A percentile compares a stretch with the other conserved stretches of the same genome.
These are phyloP conservation scores for Sapajus apella DNA, from an alignment of 2,113 vertebrate genomes.

Conservation along the genomic window DNA sequence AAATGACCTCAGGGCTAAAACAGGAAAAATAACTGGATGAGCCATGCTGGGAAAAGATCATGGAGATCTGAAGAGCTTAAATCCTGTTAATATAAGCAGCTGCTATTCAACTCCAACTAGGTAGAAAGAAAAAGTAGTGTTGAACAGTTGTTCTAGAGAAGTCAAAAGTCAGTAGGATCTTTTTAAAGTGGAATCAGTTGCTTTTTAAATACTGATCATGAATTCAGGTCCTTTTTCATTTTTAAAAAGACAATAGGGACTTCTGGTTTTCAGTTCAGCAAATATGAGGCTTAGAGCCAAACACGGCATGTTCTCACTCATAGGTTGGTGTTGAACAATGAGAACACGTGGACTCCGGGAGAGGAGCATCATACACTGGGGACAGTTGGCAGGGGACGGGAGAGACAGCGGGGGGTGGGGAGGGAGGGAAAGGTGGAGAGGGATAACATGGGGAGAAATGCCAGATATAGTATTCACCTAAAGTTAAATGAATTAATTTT, in stretches of 20 bases:
- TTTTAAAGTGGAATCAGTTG: background rate
- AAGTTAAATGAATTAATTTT: no score
- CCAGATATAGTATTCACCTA: no score
- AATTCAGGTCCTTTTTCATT: background rate
- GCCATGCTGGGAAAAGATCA: background rate
- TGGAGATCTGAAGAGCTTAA: accelerated
- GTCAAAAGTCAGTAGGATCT: background rate
- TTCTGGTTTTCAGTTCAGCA: background rate
- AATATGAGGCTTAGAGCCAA: background rate
- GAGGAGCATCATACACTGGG: no score
- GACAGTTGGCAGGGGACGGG: no score
- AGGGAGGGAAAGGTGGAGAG: no score
- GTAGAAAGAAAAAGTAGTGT: background rate
- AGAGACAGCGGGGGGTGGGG: no score
- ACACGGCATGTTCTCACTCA: no score
- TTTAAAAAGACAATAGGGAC: background rate
- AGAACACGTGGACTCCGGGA: no score
- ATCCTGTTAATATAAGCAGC: background rate
- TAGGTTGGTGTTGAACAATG: no score
- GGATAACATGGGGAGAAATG: no score
- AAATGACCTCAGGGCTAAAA: background rate
- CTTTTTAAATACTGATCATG: background rate
- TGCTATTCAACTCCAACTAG: no score
- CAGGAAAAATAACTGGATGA: background rate
- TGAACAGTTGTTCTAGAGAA: background rate